These are phyloP conservation scores for Chinchilla lanigera DNA, from an alignment of 2,113 vertebrate genomes.

Conservation along the genomic window DNA sequence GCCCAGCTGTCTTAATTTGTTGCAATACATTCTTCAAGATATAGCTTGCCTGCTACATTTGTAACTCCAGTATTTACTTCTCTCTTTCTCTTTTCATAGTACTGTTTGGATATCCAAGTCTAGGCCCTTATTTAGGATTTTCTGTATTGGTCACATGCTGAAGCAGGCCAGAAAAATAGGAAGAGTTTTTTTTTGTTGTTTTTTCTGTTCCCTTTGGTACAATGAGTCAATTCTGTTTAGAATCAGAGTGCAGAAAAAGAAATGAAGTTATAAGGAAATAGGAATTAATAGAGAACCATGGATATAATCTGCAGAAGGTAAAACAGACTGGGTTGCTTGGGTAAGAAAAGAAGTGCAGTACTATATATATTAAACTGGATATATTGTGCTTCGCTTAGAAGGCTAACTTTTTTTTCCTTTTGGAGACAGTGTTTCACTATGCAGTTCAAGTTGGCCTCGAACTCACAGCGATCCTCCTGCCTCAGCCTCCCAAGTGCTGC, in stretches of 20 bases:
- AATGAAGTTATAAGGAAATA: neutral
- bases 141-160: neutral
- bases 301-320: neutral
- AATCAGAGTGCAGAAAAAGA: neutral
- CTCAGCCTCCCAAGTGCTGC: too few relatives aligned
- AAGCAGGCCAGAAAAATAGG: neutral
- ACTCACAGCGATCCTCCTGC: too few relatives aligned
- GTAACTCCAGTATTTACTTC: neutral
- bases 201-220: neutral
- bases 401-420: neutral
- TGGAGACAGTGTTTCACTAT: too few relatives aligned
- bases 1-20: neutral
- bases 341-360: neutral
- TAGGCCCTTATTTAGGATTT: neutral
- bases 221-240: neutral
- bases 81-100: neutral
- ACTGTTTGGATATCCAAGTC: neutral
- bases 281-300: neutral
- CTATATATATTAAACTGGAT: neutral
- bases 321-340: neutral
- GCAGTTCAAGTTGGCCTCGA: too few relatives aligned
- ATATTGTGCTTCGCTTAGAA: neutral
- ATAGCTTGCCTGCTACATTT: neutral
- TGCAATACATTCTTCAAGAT: slow-evolving; percentile 9
- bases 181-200: neutral